Conservation (phyloP, 2,113 vertebrate genomes). For the Zapornia atra region DNA sequence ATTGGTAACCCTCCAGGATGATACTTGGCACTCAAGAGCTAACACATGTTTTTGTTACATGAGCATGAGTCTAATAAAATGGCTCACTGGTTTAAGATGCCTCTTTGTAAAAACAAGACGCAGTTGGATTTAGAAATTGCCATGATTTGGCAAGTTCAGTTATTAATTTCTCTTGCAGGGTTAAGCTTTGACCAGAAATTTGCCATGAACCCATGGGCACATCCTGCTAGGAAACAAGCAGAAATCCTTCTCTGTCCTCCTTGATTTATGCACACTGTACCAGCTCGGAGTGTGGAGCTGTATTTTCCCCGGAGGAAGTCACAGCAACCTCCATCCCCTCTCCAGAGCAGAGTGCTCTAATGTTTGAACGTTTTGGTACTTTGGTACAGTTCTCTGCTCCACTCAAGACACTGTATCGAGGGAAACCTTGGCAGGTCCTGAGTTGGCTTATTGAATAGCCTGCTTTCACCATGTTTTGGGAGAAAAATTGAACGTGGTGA, state of each 20-base stretch:
- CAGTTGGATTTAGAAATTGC: constrained; percentile 48
- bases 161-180: constrained; percentile 57
- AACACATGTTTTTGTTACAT: constrained; percentile 63
- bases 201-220: constrained; percentile 31
- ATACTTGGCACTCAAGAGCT: constrained; percentile 56
- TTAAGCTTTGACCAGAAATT: constrained; percentile 54
- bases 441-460: neutral
- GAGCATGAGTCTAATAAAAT: constrained; percentile 69
- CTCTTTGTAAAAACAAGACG: constrained; percentile 44
- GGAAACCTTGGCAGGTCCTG: neutral
- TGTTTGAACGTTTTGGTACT: neutral
- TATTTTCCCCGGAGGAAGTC: neutral
- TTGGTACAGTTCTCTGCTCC: neutral
- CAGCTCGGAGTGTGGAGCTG: neutral
- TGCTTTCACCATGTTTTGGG: neutral
- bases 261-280: constrained; percentile 31
- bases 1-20: constrained; percentile 64
- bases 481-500: constrained; percentile 1
- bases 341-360: neutral
- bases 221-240: constrained; percentile 48
- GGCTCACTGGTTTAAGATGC: constrained; percentile 63
- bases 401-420: neutral
- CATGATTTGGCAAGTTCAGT: constrained; percentile 55
- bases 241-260: constrained; percentile 36
- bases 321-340: neutral